A percentile compares a stretch with the other conserved stretches of the same genome.
phyloP scores from a whole-genome alignment of 2,113 vertebrate genomes.

The Lontra canadensis region DNA sequence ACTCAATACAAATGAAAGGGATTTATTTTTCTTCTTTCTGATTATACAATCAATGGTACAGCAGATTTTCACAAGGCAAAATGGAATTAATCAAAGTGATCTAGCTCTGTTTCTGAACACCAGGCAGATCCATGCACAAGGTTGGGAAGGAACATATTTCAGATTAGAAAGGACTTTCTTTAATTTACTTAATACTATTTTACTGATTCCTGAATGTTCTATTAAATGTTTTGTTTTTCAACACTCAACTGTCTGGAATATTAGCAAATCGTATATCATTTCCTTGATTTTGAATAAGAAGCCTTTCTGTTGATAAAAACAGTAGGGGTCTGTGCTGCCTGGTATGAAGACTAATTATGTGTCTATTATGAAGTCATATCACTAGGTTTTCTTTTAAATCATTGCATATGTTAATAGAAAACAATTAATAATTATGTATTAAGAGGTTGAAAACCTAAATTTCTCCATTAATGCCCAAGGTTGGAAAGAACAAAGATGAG shows the following conservation, averaged over 20 bases:
- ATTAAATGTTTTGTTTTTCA: not conserved
- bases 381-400: not conserved
- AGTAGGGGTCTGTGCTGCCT: fast-evolving
- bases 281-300: conserved; percentile 29
- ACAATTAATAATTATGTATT: not conserved
- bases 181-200: not conserved
- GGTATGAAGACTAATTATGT: not conserved
- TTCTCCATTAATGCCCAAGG: not conserved
- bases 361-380: not conserved
- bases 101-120: conserved; percentile 38
- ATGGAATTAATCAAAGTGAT: conserved; percentile 25
- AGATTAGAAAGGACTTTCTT: not conserved
- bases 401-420: not conserved
- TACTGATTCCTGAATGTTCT: not conserved
- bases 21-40: conserved; percentile 25
- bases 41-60: not conserved
- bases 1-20: conserved; percentile 61
- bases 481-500: not conserved
- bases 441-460: not conserved
- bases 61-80: not conserved
- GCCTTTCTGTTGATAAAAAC: not conserved
- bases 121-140: not conserved
- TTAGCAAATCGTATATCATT: not conserved
- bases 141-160: conserved; percentile 22
- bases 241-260: not conserved